Evolutionary conservation across 2,797 vertebrate genomes (phyloP), one percentile per base, ranked within the genome.

Genomic region (Harpagifer antarcticus): DNA sequence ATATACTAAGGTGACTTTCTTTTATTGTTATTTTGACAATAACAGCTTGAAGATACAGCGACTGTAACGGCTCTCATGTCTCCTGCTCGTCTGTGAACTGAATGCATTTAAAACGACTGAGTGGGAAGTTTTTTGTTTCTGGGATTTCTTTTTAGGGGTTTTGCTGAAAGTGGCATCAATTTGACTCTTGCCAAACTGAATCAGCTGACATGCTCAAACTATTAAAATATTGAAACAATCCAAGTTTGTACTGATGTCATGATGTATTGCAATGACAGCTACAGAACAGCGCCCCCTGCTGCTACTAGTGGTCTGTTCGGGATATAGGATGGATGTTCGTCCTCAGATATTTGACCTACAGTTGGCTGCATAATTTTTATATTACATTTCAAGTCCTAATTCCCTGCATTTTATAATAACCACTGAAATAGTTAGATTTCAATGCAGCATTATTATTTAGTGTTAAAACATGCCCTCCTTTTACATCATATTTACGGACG

Each of bases 161-260:
- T 76, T 83, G 74, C 72, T 45, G 72, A 82, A 75, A 33, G 84
- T 59, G 78, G 74, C 80, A 78, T 58, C 45, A 2, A 56, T 82
- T 84, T 81, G 76, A 71, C 53, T 69, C 77, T 89, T 88, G 88
- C 86, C 88, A 88, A 85, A 91, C 52, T 71, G 74, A 88, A 72
- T 84, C 70, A 27, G 59, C 70, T 62, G 83, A 87, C 54, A 49
- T 83, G 82, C 69, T 87, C 72, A 72, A 83, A 45, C 65, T 86
- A 93, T 86, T 91, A 92, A 92, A 92, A 77, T 69, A 72, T 43
- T 79, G 56, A 90, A 84, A 45, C 48, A 45, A 72, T 42, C 1
- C 0, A 8, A 7, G 15, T 20, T 37, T 59, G 44, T 67, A 12
- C 9, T 45, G 0, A 7, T 50, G 63, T 48, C 11, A 55, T 57